Evolutionary conservation across 2,797 vertebrate genomes (phyloP).

Genomic region (Helicolenus hilgendorfi): DNA sequence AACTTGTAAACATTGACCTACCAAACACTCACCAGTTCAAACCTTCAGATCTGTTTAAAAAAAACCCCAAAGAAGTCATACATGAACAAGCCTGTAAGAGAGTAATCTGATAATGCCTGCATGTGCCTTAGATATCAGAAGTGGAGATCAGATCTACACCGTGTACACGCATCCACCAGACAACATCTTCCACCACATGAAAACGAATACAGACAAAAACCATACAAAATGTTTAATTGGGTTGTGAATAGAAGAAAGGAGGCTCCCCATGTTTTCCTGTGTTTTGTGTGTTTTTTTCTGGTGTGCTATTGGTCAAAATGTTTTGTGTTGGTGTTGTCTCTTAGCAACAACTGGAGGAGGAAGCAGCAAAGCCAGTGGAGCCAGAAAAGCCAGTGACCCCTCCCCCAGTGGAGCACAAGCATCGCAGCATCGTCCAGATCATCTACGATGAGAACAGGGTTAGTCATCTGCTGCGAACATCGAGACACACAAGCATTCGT

Average conservation of each 20-base stretch:
- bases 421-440: constrained; percentile 99
- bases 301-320: constrained; percentile 29
- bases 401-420: constrained; percentile 98
- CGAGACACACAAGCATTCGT: not conserved
- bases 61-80: not conserved
- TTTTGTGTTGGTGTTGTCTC: constrained; percentile 85
- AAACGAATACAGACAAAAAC: not conserved
- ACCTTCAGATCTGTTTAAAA: constrained; percentile 3
- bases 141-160: constrained; percentile 10
- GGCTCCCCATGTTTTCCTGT: not conserved
- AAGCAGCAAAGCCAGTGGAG: constrained; percentile 98
- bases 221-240: not conserved
- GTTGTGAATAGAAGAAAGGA: not conserved
- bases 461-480: constrained; percentile 68
- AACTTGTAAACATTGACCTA: constrained; percentile 58
- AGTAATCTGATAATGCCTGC: constrained; percentile 47
- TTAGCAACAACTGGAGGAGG: constrained; percentile 99
- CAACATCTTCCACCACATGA: not conserved
- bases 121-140: constrained; percentile 15
- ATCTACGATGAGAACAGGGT: constrained; percentile 99
- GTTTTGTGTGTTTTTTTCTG: not conserved
- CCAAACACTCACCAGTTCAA: constrained; percentile 44
- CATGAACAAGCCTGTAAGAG: constrained; percentile 6
- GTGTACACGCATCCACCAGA: not conserved
- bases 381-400: constrained; percentile 98